These are phyloP conservation scores for Podilymbus podiceps DNA, from an alignment of 2,113 vertebrate genomes.

Conservation along the genomic window DNA sequence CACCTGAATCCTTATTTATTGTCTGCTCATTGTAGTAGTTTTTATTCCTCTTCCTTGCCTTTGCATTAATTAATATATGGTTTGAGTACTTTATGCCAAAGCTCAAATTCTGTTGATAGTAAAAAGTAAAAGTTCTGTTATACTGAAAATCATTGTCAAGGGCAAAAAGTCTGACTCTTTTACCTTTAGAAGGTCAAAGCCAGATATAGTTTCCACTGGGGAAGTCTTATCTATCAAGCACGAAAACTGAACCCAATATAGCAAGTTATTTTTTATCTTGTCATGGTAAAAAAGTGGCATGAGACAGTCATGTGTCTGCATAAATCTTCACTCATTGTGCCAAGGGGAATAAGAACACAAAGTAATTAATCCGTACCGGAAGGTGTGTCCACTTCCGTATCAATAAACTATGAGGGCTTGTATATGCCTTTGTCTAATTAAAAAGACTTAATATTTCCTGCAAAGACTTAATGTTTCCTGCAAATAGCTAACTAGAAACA, in stretches of 20 bases:
- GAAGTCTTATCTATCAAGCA: slow-evolving; percentile 70
- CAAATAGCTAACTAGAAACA: neutral
- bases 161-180: slow-evolving; percentile 46
- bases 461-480: neutral
- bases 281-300: slow-evolving; percentile 53
- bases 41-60: neutral
- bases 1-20: neutral
- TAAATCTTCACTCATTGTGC: slow-evolving; percentile 70
- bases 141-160: slow-evolving; percentile 25
- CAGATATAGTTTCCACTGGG: slow-evolving; percentile 58
- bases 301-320: slow-evolving; percentile 17
- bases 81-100: neutral
- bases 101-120: neutral
- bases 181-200: slow-evolving; percentile 48
- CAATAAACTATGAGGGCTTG: slow-evolving; percentile 12
- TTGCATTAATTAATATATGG: neutral
- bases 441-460: neutral
- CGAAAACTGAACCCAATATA: slow-evolving; percentile 70
- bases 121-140: neutral
- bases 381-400: slow-evolving; percentile 23
- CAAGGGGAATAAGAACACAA: slow-evolving; percentile 37
- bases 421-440: too few species aligned
- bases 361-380: slow-evolving; percentile 43
- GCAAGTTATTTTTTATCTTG: slow-evolving; percentile 70
- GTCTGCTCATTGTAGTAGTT: neutral